These are phyloP conservation scores for Liparis tanakae DNA, from an alignment of 2,797 vertebrate species.

Conservation along the genomic window DNA sequence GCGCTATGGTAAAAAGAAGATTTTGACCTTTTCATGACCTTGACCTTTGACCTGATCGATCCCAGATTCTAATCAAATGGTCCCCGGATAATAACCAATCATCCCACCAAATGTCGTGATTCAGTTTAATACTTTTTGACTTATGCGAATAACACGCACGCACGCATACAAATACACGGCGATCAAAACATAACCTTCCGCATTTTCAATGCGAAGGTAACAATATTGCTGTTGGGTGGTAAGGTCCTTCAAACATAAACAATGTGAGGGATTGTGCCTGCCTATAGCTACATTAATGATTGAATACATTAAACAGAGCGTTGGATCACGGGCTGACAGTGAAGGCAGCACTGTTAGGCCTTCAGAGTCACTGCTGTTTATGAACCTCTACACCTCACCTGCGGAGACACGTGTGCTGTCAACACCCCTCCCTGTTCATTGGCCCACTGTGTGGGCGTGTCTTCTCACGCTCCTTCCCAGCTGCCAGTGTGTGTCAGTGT, in stretches of 20 bases:
- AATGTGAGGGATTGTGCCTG: neutral
- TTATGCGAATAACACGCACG: too few relatives aligned
- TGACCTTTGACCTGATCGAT: too few relatives aligned
- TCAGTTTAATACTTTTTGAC: too few relatives aligned
- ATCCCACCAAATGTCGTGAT: too few relatives aligned
- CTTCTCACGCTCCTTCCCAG: constrained; percentile 2
- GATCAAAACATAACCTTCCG: too few relatives aligned
- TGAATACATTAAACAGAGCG: constrained; percentile 9
- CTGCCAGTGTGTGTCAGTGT: constrained; percentile 9
- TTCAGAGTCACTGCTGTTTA: constrained; percentile 11
- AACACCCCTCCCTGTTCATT: neutral
- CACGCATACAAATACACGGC: too few relatives aligned
- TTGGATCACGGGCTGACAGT: neutral
- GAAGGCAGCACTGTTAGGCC: neutral
- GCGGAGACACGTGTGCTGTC: constrained; percentile 5
- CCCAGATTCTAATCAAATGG: too few relatives aligned
- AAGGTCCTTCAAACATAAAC: constrained; percentile 27
- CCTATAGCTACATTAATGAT: neutral
- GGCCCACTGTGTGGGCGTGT: neutral
- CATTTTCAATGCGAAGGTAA: too few relatives aligned
- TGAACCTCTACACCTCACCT: constrained; percentile 6
- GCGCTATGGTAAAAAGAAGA: too few relatives aligned
- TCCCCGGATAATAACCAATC: too few relatives aligned
- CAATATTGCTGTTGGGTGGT: neutral
- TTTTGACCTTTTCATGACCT: too few relatives aligned